These are phyloP conservation scores for Nematolebias whitei DNA, from an alignment of 2,113 vertebrate genomes.

Conservation along the genomic window DNA sequence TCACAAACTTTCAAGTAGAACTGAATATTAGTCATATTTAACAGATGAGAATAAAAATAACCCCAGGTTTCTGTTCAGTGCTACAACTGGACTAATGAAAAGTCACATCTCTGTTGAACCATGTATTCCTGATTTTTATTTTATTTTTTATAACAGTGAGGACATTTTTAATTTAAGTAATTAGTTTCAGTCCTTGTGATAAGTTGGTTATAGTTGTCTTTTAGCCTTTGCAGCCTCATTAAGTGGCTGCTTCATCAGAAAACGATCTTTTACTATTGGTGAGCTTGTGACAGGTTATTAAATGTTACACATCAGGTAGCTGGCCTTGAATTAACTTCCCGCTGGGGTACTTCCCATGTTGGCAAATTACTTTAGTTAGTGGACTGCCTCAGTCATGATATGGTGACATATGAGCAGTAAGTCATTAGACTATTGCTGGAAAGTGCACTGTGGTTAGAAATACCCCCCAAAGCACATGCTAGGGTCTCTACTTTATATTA, in stretches of 20 bases:
- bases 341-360: constrained; percentile 14
- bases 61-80: no score
- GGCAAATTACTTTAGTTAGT: constrained; percentile 41
- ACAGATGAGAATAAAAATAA: no score
- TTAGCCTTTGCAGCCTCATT: background rate
- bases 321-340: constrained; percentile 20
- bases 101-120: no score
- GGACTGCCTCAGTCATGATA: constrained; percentile 22
- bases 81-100: no score
- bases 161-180: background rate
- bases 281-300: constrained; percentile 27
- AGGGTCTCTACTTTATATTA: background rate
- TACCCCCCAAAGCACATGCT: background rate
- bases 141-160: background rate
- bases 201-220: no score
- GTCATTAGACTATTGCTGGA: constrained; percentile 12
- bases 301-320: constrained; percentile 32
- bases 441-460: constrained; percentile 14
- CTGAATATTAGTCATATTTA: no score
- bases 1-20: no score
- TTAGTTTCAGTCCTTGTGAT: background rate
- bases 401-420: constrained; percentile 37
- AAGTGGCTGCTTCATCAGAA: constrained; percentile 1
- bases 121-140: no score
- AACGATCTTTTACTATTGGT: constrained; percentile 20